Conservation (phyloP, 2,113 vertebrate genomes). For the Chiloscyllium plagiosum region DNA sequence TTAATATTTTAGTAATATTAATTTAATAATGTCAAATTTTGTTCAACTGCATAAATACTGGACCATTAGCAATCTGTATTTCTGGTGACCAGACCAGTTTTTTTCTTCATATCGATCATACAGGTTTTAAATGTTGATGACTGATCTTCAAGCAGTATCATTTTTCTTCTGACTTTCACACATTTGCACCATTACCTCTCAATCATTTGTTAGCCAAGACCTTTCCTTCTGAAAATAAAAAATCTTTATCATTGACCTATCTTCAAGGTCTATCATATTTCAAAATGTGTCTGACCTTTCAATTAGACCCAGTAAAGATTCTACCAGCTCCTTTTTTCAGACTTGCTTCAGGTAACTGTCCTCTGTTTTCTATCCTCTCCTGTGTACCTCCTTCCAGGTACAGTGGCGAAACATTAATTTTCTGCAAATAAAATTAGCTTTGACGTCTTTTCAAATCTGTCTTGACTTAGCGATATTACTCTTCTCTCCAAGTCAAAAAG, state of each 20-base stretch:
- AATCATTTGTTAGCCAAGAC: neutral
- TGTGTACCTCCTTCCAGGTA: neutral
- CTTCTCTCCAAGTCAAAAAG: neutral
- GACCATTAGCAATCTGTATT: neutral
- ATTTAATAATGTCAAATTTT: neutral
- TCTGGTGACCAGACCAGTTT: neutral
- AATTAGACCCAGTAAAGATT: neutral
- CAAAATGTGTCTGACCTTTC: slow-evolving; percentile 31
- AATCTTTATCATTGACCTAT: slow-evolving; percentile 20
- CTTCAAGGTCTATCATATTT: slow-evolving; percentile 14
- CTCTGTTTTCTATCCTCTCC: neutral
- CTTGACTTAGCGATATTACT: neutral
- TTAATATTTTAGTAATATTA: neutral
- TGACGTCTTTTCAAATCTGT: neutral
- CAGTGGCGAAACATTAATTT: neutral
- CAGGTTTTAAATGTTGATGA: neutral
- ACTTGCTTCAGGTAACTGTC: neutral
- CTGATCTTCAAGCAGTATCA: neutral
- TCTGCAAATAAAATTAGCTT: slow-evolving; percentile 1
- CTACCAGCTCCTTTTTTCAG: neutral
- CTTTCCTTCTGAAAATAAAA: neutral
- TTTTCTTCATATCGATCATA: neutral
- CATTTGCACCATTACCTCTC: neutral
- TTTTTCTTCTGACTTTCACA: neutral
- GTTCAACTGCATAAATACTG: neutral